Evolutionary conservation across 2,113 vertebrate genomes (phyloP).

Genomic region (Aegotheles bennettii): DNA sequence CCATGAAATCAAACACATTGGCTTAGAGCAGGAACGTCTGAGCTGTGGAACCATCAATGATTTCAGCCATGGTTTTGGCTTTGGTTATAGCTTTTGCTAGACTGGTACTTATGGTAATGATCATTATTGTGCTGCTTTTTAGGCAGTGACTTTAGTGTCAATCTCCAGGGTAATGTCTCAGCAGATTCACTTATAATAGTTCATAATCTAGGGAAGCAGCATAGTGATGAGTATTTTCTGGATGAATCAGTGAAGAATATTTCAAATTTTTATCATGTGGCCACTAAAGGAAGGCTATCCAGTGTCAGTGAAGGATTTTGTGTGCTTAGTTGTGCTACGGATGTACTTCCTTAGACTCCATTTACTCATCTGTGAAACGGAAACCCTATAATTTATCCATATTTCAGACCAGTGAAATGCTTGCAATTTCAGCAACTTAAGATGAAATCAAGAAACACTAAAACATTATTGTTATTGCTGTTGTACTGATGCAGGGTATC

Average conservation of each 20-base stretch:
- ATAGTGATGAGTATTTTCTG: neutral
- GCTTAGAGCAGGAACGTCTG: neutral
- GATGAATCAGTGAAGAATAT: neutral
- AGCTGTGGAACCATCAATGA: neutral
- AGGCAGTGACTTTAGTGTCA: neutral
- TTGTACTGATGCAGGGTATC: accelerated
- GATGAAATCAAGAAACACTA: neutral
- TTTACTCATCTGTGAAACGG: neutral
- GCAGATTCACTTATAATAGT: neutral
- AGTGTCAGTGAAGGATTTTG: neutral
- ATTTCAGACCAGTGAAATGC: neutral
- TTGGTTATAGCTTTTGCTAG: neutral
- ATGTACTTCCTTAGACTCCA: neutral
- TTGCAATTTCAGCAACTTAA: neutral
- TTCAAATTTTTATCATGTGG: neutral
- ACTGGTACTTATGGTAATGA: neutral
- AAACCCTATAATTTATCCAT: neutral
- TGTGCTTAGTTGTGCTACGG: neutral
- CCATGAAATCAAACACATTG: neutral
- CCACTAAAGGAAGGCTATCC: neutral
- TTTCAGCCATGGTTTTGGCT: neutral
- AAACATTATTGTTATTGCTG: neutral
- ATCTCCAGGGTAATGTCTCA: neutral
- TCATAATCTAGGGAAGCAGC: neutral
- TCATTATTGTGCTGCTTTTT: neutral